Percentiles rank a stretch among this genome's conserved stretches.
Evolutionary conservation across 1,140 invertebrate genomes (phyloP).

Genomic region (Eciton burchellii): DNA sequence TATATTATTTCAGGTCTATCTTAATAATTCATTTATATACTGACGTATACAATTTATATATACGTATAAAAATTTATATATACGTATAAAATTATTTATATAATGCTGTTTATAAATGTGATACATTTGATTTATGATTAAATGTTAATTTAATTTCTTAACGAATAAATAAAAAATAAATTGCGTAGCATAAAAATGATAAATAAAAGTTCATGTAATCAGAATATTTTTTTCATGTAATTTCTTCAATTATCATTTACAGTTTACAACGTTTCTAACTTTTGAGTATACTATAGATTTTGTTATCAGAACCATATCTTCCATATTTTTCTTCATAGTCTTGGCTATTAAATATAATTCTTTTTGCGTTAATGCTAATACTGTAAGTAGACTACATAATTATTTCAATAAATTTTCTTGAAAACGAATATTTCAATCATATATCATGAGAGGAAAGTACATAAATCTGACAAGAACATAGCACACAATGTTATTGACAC

Average conservation of each 20-base stretch:
- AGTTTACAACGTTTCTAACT: background rate
- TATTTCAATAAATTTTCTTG: background rate
- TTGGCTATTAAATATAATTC: background rate
- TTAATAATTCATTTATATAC: background rate
- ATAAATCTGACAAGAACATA: background rate
- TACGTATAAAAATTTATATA: too few relatives aligned
- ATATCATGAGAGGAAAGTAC: background rate
- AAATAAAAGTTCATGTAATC: too few relatives aligned
- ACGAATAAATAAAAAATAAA: too few relatives aligned
- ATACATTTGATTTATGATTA: too few relatives aligned
- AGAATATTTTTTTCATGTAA: too few relatives aligned
- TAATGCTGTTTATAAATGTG: too few relatives aligned
- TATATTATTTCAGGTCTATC: background rate
- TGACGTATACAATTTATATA: too few relatives aligned
- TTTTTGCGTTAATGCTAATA: background rate
- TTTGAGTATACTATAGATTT: background rate
- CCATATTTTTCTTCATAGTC: background rate
- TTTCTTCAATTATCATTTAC: background rate
- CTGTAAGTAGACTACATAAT: background rate
- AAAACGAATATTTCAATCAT: too few relatives aligned
- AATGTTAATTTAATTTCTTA: too few relatives aligned
- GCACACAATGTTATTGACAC: background rate
- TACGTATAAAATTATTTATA: too few relatives aligned
- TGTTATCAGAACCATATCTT: background rate
- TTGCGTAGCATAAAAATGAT: background rate